Evolutionary conservation across 2,888 invertebrate genomes (phyloP).

Genomic region (Caenorhabditis parvicauda): DNA sequence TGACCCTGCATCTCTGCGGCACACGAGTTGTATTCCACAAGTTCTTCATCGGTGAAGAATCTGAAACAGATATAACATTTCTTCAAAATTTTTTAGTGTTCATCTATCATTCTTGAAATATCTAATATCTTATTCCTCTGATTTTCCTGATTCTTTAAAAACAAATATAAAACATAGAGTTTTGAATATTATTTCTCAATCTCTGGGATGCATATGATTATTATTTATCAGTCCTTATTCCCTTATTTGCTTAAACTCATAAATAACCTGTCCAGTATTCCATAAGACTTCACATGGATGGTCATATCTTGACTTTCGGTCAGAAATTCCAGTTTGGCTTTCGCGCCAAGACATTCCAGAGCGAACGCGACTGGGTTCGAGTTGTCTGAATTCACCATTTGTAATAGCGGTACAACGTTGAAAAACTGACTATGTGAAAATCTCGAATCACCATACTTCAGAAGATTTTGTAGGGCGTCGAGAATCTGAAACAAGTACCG

Average conservation of each 20-base stretch:
- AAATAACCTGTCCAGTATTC: constrained; percentile 10
- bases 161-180: too few species aligned
- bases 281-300: constrained; percentile 15
- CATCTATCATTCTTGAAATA: neutral
- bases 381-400: constrained; percentile 2
- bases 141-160: too few species aligned
- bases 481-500: constrained; percentile 25
- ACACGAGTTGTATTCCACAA: constrained; percentile 2
- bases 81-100: neutral
- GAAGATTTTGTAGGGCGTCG: constrained; percentile 12
- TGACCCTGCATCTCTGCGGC: neutral
- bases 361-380: constrained; percentile 15
- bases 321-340: constrained; percentile 16
- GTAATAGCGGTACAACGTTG: neutral
- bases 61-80: constrained; percentile 5
- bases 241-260: too few species aligned
- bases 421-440: neutral
- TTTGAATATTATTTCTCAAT: too few species aligned
- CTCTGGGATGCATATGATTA: too few species aligned
- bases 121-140: too few species aligned
- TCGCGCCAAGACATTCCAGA: constrained; percentile 19
- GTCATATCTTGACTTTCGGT: constrained; percentile 15
- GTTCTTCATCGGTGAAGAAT: constrained; percentile 16
- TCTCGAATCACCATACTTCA: constrained; percentile 11
- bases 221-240: too few species aligned